Conservation (phyloP, 2,113 vertebrate species). For the Cathartes aura region DNA sequence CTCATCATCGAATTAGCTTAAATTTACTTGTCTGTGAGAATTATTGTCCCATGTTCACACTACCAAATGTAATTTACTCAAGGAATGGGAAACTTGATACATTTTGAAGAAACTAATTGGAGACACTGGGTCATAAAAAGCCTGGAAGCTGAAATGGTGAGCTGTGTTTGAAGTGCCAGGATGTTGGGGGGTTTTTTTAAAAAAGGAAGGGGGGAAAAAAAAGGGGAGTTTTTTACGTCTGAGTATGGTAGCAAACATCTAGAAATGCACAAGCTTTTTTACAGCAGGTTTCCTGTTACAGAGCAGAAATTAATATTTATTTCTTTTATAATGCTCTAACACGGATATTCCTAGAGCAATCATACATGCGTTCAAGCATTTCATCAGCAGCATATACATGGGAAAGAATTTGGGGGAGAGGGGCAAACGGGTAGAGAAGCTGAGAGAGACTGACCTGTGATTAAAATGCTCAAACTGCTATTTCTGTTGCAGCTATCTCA, state of each 20-base stretch:
- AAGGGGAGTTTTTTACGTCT: neutral
- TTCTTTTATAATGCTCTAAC: neutral
- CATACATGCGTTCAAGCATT: neutral
- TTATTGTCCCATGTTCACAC: neutral
- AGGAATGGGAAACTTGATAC: neutral
- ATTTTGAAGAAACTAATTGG: neutral
- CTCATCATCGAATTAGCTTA: neutral
- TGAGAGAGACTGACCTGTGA: neutral
- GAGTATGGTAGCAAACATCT: neutral
- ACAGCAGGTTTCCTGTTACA: neutral
- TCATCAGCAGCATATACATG: neutral
- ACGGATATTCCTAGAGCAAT: neutral
- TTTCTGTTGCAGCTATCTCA: neutral
- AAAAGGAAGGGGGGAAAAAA: no score
- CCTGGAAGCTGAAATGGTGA: neutral
- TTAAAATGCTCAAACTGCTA: neutral
- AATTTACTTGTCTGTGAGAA: neutral
- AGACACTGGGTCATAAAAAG: neutral
- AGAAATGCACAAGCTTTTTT: neutral
- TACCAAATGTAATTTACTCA: neutral
- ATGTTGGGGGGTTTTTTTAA: neutral
- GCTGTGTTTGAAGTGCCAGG: neutral
- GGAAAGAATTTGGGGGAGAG: neutral
- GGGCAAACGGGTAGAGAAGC: neutral
- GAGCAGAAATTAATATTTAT: neutral